Conservation (phyloP, 2,797 vertebrate species). For the Platalea minor region DNA sequence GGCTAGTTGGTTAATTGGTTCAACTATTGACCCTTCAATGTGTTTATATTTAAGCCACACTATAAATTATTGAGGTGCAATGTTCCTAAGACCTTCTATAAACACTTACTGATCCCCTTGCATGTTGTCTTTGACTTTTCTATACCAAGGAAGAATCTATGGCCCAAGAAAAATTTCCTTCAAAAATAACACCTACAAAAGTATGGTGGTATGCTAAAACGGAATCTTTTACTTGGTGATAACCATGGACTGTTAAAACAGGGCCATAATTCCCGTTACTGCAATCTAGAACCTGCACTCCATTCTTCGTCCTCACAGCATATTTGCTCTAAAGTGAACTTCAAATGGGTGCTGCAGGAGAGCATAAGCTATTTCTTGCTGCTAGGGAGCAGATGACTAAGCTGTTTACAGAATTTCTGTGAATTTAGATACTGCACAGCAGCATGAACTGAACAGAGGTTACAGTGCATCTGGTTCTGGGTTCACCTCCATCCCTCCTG, state of each 20-base stretch:
- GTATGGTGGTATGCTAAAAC: neutral
- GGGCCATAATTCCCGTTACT: neutral
- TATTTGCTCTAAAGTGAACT: neutral
- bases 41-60: neutral
- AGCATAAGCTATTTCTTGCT: neutral
- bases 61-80: neutral
- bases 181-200: neutral
- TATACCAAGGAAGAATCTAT: neutral
- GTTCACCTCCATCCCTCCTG: neutral
- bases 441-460: neutral
- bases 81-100: neutral
- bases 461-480: neutral
- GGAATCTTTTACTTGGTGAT: neutral
- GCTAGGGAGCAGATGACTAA: neutral
- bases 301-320: neutral
- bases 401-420: neutral
- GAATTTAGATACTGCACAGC: neutral
- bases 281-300: neutral
- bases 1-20: neutral
- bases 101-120: neutral
- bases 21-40: neutral
- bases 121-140: neutral
- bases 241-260: neutral
- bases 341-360: neutral
- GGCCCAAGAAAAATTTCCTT: neutral